Base-by-base conservation (phyloP, 2,888 invertebrate species). In the Pantelozetes paolii region DNA sequence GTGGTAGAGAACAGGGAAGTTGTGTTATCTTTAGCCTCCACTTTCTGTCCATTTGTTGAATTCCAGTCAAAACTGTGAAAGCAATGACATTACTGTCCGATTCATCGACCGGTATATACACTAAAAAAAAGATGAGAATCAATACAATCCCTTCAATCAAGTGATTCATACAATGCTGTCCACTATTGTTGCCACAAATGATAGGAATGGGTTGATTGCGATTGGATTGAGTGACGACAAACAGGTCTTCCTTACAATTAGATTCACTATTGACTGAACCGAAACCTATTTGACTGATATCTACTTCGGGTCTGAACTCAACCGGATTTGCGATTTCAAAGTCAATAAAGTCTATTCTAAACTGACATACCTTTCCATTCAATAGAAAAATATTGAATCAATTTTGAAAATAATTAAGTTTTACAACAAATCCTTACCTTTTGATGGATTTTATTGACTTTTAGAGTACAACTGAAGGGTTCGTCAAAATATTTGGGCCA, bases 151-250 rank as follows among this genome's bases (percentile, higher is more conserved):
- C 15, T n/a, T 48, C 20, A 48, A 15, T 48, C 18, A n/a, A 48
- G 15, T 48, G 15, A 9, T 48, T n/a, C 48, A 57, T 57, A 57
- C 57, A 57, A 70, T 79, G 79, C 36, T 79, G 79, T 57, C 79
- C 78, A 62, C 74, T 77, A 71, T 79, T 78, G 30, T 75, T 76
- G 28, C 79, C 79, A 71, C 80, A 80, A 0, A 79, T 6, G 11
- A 67, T 67, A 40, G 67, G 67, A 30, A 67, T 67, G 8, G 67
- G 67, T 40, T 67, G 67, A 42, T 67, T 67, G 30, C 67, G 67
- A 67, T 67, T 67, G 67, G 40, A 36, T 36, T 67, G 67, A 15
- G 18, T 40, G 15, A 67, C 67, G 8, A 42, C 20, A 30, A 67
- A 67, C 6, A 67, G 40, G 20, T 67, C 67, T 20, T 67, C 67